These are phyloP conservation scores for Samia ricini DNA, from an alignment of 1,140 invertebrate genomes.

Conservation along the genomic window DNA sequence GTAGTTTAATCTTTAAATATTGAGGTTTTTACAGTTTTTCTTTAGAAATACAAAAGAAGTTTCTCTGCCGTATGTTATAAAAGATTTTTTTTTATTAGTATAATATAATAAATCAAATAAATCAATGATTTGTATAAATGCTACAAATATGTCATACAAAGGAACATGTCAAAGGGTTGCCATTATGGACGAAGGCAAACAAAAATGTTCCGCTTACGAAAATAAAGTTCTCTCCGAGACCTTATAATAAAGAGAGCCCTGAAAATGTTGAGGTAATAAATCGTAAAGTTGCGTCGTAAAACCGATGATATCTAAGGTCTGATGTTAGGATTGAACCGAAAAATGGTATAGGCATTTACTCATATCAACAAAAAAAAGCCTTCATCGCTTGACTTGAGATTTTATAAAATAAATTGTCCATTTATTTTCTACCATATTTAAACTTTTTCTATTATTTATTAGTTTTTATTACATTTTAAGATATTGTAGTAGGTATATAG, in stretches of 20 bases:
- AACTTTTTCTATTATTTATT: too few species aligned
- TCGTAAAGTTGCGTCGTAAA: constrained; percentile 15
- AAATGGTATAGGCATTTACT: constrained; percentile 4
- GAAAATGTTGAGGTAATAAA: constrained; percentile 25
- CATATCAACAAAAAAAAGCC: neutral
- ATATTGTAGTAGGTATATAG: too few species aligned
- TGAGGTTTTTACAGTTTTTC: too few species aligned
- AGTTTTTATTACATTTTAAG: too few species aligned
- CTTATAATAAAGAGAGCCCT: constrained; percentile 13
- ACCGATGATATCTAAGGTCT: constrained; percentile 17
- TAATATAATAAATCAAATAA: neutral
- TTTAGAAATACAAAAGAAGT: too few species aligned
- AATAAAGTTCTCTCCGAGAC: constrained; percentile 10
- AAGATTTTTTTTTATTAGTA: too few species aligned
- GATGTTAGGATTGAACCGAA: neutral
- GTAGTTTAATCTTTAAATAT: too few species aligned
- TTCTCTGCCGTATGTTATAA: too few species aligned
- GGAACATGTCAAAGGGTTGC: neutral
- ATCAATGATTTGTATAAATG: neutral
- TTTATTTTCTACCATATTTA: neutral
- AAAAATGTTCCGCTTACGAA: constrained; percentile 3
- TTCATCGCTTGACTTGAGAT: neutral
- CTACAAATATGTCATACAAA: neutral
- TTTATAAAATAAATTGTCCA: neutral
- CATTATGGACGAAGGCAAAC: neutral